Conservation (phyloP, 2,888 invertebrate genomes). For the Limnephilus auricula region DNA sequence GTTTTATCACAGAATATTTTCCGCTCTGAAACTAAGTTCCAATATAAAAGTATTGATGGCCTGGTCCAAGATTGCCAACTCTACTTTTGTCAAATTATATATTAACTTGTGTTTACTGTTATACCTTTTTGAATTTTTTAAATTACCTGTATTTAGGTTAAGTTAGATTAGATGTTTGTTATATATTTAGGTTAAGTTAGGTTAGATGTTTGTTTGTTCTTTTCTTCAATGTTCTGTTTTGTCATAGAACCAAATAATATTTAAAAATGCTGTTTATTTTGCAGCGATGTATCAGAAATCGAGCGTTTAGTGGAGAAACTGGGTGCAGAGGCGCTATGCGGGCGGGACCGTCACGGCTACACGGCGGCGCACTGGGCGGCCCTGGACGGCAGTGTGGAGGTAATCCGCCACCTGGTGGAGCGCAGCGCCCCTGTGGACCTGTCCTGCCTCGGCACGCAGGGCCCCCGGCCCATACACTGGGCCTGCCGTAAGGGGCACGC, state of each 20-base stretch:
- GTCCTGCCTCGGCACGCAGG: conserved; percentile 91
- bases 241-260: no score
- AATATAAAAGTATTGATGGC: no score
- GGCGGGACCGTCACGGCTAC: conserved; percentile 94
- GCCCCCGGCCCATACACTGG: conserved; percentile 95
- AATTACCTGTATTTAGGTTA: no score
- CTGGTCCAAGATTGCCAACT: not conserved
- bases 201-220: no score
- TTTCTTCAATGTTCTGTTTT: no score
- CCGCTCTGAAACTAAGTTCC: no score
- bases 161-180: no score
- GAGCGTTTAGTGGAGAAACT: conserved; percentile 90
- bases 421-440: conserved; percentile 90
- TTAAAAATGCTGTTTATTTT: not conserved
- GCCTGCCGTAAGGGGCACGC: conserved; percentile 95
- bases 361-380: conserved; percentile 96
- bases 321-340: conserved; percentile 86
- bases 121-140: no score
- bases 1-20: no score
- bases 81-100: not conserved
- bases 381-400: conserved; percentile 92
- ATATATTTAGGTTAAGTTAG: no score
- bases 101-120: no score
- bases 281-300: conserved; percentile 88
- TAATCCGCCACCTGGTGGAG: conserved; percentile 92